phyloP scores from a whole-genome alignment of 2,888 invertebrate genomes.

The Platynereis dumerilii region DNA sequence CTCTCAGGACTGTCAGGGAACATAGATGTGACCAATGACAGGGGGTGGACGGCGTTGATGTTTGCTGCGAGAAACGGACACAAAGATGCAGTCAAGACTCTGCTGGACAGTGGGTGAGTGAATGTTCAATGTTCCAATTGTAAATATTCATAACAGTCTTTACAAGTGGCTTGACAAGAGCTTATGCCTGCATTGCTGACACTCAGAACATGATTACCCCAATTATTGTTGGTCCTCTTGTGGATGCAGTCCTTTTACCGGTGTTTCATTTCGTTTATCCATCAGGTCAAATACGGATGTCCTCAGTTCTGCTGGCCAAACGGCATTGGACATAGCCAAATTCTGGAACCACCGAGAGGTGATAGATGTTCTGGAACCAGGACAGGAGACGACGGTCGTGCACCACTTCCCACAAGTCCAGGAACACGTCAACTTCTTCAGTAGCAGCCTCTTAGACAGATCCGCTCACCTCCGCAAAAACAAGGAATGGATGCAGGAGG shows the following conservation, averaged over 20 bases:
- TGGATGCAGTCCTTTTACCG: too few relatives aligned
- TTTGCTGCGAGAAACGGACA: slow-evolving; percentile 61
- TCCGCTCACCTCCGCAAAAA: slow-evolving; percentile 56
- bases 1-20: neutral
- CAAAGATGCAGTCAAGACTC: slow-evolving; percentile 42
- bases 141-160: neutral
- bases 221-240: too few relatives aligned
- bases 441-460: slow-evolving; percentile 52
- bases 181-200: too few relatives aligned
- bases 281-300: too few relatives aligned
- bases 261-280: too few relatives aligned
- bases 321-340: slow-evolving; percentile 57
- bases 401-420: neutral
- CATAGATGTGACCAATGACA: slow-evolving; percentile 30
- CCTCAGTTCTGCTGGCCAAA: slow-evolving; percentile 58
- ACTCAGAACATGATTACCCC: too few relatives aligned
- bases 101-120: slow-evolving; percentile 53
- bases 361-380: slow-evolving; percentile 37
- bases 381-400: slow-evolving; percentile 31
- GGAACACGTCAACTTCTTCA: slow-evolving; percentile 48
- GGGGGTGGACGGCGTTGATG: slow-evolving; percentile 62
- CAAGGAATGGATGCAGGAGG: slow-evolving; percentile 48
- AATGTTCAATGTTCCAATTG: neutral
- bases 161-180: too few relatives aligned
- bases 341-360: slow-evolving; percentile 58